Evolutionary conservation across 2,113 vertebrate genomes (phyloP).

Genomic region (Pipa parva): DNA sequence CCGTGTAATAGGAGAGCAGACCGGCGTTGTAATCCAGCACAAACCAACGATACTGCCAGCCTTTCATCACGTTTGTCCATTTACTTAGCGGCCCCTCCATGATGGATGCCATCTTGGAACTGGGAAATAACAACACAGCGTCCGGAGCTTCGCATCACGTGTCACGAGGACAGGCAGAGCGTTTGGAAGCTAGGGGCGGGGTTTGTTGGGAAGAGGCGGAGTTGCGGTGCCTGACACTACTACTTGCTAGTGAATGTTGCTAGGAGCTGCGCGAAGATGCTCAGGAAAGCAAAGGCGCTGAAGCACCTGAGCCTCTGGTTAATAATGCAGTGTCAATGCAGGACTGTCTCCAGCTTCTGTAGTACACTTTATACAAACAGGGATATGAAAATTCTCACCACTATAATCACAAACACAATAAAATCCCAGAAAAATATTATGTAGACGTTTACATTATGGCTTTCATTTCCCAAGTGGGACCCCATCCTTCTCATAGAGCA

Average conservation of each 20-base stretch:
- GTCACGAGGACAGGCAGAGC: slow-evolving; percentile 33
- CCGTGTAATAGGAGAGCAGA: slow-evolving; percentile 94
- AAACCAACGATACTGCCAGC: slow-evolving; percentile 98
- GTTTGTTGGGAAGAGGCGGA: not conserved
- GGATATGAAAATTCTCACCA: too few species aligned
- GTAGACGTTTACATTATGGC: too few species aligned
- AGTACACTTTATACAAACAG: too few species aligned
- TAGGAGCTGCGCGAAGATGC: not conserved
- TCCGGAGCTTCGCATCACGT: slow-evolving; percentile 49
- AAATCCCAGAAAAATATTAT: too few species aligned
- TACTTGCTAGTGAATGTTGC: slow-evolving; percentile 18
- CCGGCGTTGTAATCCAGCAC: slow-evolving; percentile 94
- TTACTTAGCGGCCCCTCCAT: slow-evolving; percentile 97
- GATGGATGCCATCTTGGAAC: slow-evolving; percentile 93
- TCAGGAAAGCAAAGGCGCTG: not conserved
- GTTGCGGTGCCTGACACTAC: too few species aligned
- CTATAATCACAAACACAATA: too few species aligned
- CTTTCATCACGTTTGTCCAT: slow-evolving; percentile 98
- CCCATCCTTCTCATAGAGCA: too few species aligned
- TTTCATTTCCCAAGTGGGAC: too few species aligned
- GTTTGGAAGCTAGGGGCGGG: not conserved
- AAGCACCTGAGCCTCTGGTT: too few species aligned
- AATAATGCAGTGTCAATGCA: too few species aligned
- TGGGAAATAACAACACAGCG: slow-evolving; percentile 61
- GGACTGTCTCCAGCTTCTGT: too few species aligned